Conservation (phyloP, 2,888 invertebrate species). For the Sarcophaga subvicina region DNA sequence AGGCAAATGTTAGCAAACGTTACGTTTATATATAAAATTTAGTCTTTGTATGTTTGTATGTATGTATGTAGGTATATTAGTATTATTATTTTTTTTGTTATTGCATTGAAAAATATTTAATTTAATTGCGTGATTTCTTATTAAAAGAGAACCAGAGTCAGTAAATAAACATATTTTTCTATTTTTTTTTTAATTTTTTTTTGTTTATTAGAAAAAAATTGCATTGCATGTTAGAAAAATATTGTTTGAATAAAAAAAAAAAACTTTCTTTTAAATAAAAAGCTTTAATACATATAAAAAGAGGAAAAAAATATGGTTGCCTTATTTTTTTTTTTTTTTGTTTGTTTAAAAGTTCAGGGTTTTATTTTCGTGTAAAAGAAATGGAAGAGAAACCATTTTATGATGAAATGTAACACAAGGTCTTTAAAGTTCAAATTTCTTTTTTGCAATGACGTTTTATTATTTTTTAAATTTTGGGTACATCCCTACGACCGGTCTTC, state of each 20-base stretch:
- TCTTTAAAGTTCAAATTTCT: no score
- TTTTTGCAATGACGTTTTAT: neutral
- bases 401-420: neutral
- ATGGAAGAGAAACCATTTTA: neutral
- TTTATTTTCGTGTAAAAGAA: neutral
- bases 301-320: no score
- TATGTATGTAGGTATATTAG: no score
- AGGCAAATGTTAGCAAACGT: neutral
- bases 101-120: neutral
- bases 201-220: neutral
- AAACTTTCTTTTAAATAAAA: neutral
- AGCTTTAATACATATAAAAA: neutral
- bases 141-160: neutral
- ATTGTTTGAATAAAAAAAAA: neutral
- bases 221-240: neutral
- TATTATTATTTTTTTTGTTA: neutral
- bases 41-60: neutral
- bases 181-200: neutral
- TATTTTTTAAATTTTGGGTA: no score
- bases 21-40: neutral
- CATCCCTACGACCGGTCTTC: no score
- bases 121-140: constrained; percentile 1
- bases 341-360: neutral
- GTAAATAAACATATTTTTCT: neutral
- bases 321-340: neutral